Percentiles rank a stretch among this genome's conserved stretches.
Conservation (phyloP, 2,113 vertebrate genomes). For the Castor canadensis region DNA sequence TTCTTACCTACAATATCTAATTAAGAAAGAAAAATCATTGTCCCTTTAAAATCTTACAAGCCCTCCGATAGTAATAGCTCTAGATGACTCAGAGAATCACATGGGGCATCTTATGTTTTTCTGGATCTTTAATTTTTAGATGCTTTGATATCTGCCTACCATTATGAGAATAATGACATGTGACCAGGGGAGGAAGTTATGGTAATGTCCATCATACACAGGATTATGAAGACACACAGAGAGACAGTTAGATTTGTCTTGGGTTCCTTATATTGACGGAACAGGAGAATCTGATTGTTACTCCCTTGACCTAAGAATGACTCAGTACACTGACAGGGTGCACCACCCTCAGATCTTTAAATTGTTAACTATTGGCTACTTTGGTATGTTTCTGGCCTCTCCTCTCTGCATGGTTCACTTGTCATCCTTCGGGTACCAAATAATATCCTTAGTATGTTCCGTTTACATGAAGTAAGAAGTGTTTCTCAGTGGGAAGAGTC, state of each 20-base stretch:
- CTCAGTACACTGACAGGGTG: not conserved
- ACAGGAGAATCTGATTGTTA: not conserved
- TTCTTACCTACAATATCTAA: not conserved
- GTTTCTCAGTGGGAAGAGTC: not conserved
- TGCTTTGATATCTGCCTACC: not conserved
- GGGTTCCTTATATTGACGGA: not conserved
- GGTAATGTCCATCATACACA: not conserved
- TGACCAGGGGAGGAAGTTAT: not conserved
- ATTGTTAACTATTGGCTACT: not conserved
- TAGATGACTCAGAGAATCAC: not conserved
- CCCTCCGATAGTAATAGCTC: not conserved
- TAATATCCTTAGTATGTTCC: not conserved
- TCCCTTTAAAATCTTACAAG: not conserved
- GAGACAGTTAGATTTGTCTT: not conserved
- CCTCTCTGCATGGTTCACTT: not conserved
- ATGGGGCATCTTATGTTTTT: not conserved
- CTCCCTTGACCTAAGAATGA: not conserved
- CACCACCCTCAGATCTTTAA: not conserved
- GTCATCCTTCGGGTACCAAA: not conserved
- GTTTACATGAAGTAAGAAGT: not conserved
- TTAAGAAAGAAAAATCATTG: conserved; percentile 3
- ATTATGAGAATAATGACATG: not conserved
- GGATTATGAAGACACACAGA: not conserved
- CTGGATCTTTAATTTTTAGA: not conserved
- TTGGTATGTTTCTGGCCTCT: not conserved